Evolutionary conservation across 2,113 vertebrate genomes (phyloP), one percentile per base, ranked within the genome.

Genomic region (Athene cunicularia): DNA sequence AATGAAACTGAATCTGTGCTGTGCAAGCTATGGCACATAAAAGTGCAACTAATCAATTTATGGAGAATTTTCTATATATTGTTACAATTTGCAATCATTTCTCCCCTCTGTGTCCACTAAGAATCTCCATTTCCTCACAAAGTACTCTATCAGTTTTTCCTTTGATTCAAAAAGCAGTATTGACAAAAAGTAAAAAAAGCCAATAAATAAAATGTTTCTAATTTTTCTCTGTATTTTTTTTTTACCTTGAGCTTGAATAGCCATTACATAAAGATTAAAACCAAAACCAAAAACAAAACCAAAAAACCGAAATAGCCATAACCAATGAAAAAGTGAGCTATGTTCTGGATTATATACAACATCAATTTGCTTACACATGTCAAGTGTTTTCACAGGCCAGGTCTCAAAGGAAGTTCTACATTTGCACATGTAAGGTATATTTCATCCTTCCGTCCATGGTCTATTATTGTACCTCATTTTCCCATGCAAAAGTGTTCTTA

Each of bases 1-100:
- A 92, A 90, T 82, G 26, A 79, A 91, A 84, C 28, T 26, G 72
- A 82, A 87, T 93, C 60, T 82, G 6, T 86, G 49, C 60, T 90
- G 62, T 26, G 64, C 82, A 86, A 59, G 43, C 39, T 52, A 56
- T 19, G 27, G 73, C 62, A 95, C 50, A 83, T 63, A 77, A 58
- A 91, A 84, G 21, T 37, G 37, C 1, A 2, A 79, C 84, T 74
- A 82, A 92, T 79, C 80, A 72, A 90, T 88, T 71, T 93, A 92
- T 14, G 33, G 62, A 72, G n/a, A 93, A 64, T 87, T 91, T 71
- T 81, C 52, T 67, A 56, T 74, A 74, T 71, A 77, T 74, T 43
- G 24, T 74, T 90, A 52, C 26, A 77, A 77, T 90, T 85, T 88
- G 24, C 45, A 71, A 74, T 53, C 2, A 77, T 84, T 83, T 60